These are phyloP conservation scores for Anas bahamensis DNA, from an alignment of 2,797 vertebrate genomes.

Conservation along the genomic window DNA sequence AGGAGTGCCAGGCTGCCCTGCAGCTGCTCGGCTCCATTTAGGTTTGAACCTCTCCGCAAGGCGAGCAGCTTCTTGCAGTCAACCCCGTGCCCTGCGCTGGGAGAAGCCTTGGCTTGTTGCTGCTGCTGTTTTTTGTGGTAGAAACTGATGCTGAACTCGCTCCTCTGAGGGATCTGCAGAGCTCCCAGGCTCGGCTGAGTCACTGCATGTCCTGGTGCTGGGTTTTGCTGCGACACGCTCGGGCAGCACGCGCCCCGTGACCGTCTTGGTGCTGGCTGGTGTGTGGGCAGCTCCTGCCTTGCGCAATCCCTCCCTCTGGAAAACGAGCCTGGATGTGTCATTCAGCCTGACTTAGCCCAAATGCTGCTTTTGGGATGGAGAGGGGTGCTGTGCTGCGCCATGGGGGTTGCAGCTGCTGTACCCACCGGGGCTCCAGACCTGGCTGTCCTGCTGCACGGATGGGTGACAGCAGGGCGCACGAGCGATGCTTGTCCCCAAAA, in stretches of 20 bases:
- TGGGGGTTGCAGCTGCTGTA: no score
- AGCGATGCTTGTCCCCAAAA: not conserved
- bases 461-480: not conserved
- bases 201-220: fast-evolving
- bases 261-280: not conserved
- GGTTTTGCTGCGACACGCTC: not conserved
- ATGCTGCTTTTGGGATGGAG: fast-evolving
- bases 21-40: not conserved
- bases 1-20: fast-evolving
- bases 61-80: not conserved
- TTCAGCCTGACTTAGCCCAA: fast-evolving
- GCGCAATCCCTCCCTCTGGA: not conserved
- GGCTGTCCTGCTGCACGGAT: no score
- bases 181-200: not conserved
- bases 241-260: not conserved
- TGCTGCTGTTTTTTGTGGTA: not conserved
- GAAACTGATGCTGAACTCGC: fast-evolving
- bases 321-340: not conserved
- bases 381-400: fast-evolving
- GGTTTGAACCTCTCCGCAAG: fast-evolving
- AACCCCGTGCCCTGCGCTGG: fast-evolving
- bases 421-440: not conserved
- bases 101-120: not conserved
- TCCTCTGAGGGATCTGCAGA: not conserved
- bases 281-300: not conserved